phyloP scores from a whole-genome alignment of 2,888 invertebrate genomes.

The Geophilus truncorum region DNA sequence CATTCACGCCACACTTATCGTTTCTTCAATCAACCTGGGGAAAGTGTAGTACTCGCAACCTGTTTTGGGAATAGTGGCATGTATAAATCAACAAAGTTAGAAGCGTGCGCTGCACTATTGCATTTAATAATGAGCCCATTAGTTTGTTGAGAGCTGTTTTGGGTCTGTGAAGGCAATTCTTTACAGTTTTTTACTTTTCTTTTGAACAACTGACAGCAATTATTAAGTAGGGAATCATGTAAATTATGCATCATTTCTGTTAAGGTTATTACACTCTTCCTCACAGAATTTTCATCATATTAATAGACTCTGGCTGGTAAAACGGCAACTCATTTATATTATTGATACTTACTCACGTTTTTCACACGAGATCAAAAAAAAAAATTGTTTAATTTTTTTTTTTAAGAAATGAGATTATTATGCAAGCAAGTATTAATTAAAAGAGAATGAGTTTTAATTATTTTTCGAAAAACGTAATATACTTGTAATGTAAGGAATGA shows the following conservation, averaged over 20 bases:
- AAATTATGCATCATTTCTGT: background rate
- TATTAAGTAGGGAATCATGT: background rate
- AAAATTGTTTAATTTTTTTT: background rate
- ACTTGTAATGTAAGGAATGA: background rate
- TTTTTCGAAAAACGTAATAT: background rate
- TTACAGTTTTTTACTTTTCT: background rate
- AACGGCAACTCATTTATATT: background rate
- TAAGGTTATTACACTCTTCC: background rate
- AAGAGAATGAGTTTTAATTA: background rate
- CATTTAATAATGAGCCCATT: background rate
- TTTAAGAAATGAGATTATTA: background rate
- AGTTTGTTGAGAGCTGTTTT: background rate
- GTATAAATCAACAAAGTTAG: background rate
- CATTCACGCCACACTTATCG: too few relatives aligned
- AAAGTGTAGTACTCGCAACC: background rate
- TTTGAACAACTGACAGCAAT: background rate
- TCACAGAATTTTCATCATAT: background rate
- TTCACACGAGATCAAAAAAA: background rate
- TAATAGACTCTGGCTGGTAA: background rate
- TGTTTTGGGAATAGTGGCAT: background rate
- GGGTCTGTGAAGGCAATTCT: background rate
- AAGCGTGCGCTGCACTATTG: background rate
- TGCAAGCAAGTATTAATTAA: background rate
- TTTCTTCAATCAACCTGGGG: background rate
- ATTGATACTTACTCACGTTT: background rate